Evolutionary conservation across 2,888 invertebrate species (phyloP).

Genomic region (Leptothorax acervorum): DNA sequence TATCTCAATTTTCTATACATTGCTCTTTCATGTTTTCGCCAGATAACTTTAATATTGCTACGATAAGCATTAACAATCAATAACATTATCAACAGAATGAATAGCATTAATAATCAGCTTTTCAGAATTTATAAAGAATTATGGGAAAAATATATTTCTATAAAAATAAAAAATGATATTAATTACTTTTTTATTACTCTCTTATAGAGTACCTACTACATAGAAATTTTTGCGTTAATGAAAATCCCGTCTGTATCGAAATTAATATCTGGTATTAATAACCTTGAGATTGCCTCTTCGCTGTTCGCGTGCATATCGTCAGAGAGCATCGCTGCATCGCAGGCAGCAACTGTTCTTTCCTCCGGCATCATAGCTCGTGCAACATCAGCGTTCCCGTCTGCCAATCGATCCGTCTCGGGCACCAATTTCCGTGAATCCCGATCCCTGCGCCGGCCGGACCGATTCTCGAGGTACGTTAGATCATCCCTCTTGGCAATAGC

Average conservation of each 20-base stretch:
- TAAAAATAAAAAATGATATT: background rate
- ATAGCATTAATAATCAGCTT: background rate
- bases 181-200: background rate
- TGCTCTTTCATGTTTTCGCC: background rate
- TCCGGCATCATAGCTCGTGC: background rate
- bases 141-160: background rate
- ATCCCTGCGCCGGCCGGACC: background rate
- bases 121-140: background rate
- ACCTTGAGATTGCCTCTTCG: conserved; percentile 21
- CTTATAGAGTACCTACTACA: background rate
- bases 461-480: conserved; percentile 25
- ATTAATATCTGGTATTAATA: conserved; percentile 7
- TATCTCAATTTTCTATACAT: background rate
- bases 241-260: background rate
- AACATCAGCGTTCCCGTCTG: background rate
- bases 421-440: conserved; percentile 33
- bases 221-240: background rate
- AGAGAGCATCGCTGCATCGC: background rate
- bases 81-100: no score
- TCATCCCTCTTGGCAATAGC: conserved; percentile 28
- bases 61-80: background rate
- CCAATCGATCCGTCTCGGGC: conserved; percentile 10
- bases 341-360: background rate
- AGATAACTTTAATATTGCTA: background rate
- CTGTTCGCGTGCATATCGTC: background rate